A percentile compares a stretch with the other conserved stretches of the same genome.
phyloP scores from a whole-genome alignment of 2,888 invertebrate species.

The Archips crataeganus region DNA sequence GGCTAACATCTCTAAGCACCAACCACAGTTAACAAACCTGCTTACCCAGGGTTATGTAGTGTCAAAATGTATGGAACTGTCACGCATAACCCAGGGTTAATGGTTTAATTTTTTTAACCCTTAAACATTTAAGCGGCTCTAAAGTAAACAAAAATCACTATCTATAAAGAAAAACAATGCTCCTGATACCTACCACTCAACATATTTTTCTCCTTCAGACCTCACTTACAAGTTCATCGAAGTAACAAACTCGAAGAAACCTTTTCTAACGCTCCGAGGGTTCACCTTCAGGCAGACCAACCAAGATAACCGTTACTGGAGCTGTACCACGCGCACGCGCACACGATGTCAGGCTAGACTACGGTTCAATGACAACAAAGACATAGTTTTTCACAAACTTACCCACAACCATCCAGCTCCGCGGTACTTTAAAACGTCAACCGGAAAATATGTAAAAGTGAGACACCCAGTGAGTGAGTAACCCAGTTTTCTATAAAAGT shows the following conservation, averaged over 20 bases:
- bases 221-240: conserved; percentile 21
- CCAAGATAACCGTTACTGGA: conserved; percentile 31
- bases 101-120: too few species aligned
- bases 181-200: too few species aligned
- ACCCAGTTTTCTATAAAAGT: background rate
- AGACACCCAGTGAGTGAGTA: too few species aligned
- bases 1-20: too few species aligned
- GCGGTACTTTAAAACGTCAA: background rate
- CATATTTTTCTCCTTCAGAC: background rate
- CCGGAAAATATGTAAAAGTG: conserved; percentile 26
- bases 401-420: conserved; percentile 44
- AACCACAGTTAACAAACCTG: too few species aligned
- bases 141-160: too few species aligned
- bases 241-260: conserved; percentile 24
- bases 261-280: conserved; percentile 28
- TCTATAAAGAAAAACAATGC: too few species aligned
- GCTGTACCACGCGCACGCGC: conserved; percentile 21
- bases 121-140: too few species aligned
- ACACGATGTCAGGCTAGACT: conserved; percentile 45
- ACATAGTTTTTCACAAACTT: conserved; percentile 36
- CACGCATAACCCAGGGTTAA: too few species aligned
- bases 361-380: conserved; percentile 23
- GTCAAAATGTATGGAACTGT: too few species aligned
- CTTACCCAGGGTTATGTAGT: too few species aligned
- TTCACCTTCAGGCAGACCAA: conserved; percentile 33